Base-by-base conservation (phyloP, 2,888 invertebrate species). In the Luffia ferchaultella region DNA sequence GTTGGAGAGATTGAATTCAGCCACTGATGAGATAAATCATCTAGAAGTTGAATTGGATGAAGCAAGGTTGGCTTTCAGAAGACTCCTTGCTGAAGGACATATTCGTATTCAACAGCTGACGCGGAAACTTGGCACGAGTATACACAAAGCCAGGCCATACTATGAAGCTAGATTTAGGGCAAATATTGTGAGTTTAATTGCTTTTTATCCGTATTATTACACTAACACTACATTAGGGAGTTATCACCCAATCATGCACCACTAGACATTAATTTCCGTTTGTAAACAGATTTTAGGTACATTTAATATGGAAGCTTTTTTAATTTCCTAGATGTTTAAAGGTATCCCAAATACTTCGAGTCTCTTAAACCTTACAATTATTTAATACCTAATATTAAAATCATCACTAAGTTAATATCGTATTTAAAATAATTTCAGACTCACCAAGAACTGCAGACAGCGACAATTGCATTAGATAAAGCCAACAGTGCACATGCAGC, bases 21-120 rank as follows among this genome's bases (percentile, higher is more conserved):
- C 95, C 19, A 96, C 96, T 50, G 95, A 96, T 85, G 94, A 95
- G 73, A 96, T 96, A 63, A 96, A 96, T 76, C 90, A 91, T 62
- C 86, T 95, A 55, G 96, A 96, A 82, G 91, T 95, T 57, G 95
- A 95, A 73, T 82, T 96, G 62, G 96, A 96, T 73, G 95, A 95
- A 67, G 91, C 94, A 1, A 88, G 95, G 65, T 88, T 90, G 50
- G 89, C 89, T 41, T 96, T 96, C 76, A 88, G 95, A 50, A 88
- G 91, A 54, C 84, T 95, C 50, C 85, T 96, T 20, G 91, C 92
- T 42, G 95, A 95, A 63, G 94, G 95, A 16, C 93, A 93, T 18
- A 86, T 91, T 7, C 88, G 90, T 57, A 91, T 96, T 59, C 93
- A 95, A 69, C 86, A 88, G 56, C 85, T 95, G 49, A 89, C 93